phyloP scores from a whole-genome alignment of 2,888 invertebrate species.

The Dasysyrphus albostriatus region DNA sequence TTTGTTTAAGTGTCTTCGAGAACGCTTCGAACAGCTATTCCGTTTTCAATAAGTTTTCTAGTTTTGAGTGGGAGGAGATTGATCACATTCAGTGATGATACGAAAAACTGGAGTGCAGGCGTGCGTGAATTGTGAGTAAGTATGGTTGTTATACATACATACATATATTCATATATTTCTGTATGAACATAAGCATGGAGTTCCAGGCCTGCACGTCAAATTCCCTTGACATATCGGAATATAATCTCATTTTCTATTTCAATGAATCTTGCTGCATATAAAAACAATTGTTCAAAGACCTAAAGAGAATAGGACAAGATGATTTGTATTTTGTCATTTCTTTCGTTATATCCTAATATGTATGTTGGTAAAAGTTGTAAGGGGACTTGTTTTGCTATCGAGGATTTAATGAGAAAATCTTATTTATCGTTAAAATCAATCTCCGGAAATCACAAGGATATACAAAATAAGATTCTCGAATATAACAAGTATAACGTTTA shows the following conservation, averaged over 20 bases:
- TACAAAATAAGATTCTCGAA: background rate
- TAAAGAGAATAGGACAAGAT: slow-evolving; percentile 21
- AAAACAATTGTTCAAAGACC: slow-evolving; percentile 21
- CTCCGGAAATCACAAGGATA: background rate
- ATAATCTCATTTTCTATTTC: slow-evolving; percentile 31
- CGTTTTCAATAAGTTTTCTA: background rate
- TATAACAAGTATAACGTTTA: background rate
- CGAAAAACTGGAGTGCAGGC: background rate
- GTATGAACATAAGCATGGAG: background rate
- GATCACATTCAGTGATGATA: slow-evolving; percentile 12
- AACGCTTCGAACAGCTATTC: background rate
- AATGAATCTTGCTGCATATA: slow-evolving; percentile 8
- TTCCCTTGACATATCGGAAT: slow-evolving; percentile 10
- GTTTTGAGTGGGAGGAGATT: slow-evolving; percentile 10
- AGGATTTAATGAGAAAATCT: slow-evolving; percentile 2
- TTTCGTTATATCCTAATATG: background rate
- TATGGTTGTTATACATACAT: background rate
- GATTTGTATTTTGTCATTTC: slow-evolving; percentile 5
- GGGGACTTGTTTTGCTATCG: background rate
- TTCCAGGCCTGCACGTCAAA: background rate
- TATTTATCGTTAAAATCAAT: slow-evolving; percentile 2
- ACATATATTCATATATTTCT: background rate
- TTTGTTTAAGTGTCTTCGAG: background rate
- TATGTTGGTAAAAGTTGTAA: no score
- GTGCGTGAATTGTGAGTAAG: background rate